Evolutionary conservation across 1,140 invertebrate species (phyloP), one percentile per base, ranked within the genome.

Genomic region (Dinoponera quadriceps): DNA sequence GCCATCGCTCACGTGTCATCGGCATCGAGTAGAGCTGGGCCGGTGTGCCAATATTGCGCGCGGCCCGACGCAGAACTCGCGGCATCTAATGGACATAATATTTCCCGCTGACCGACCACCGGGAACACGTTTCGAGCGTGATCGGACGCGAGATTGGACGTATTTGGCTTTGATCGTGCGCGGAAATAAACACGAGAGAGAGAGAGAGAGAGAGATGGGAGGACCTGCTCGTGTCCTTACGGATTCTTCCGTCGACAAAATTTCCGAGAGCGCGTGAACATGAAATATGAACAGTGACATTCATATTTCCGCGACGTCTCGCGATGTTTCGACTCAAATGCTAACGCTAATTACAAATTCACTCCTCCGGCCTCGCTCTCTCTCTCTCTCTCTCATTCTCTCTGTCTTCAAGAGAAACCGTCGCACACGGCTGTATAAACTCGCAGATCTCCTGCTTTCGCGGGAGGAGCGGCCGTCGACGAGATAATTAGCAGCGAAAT

Each of bases 1-100:
- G 83, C 86, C 87, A 88, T 90, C 89, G 90, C 84, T 91, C 88
- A 91, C 85, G 85, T 91, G 91, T 91, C 90, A 91, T 90, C 88
- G 83, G 83, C 85, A 85, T 88, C 81, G 87, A 88, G 78, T 87
- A 83, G 82, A 88, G 84, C 54, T 29, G 7, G 14, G 73, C 51
- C 73, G 51, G 49, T 62, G 49, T 68, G 73, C 82, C 90, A 91
- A 91, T 80, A 69, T 92, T 89, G 84, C 87, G 74, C 72, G 63
- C 85, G 82, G 84, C 84, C 91, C 90, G 65, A n/a, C n/a, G 82
- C 82, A 84, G 33, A 91, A 91, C 88, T 77, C 72, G 82, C 66
- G 77, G 85, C 71, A 85, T 85, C 88, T 92, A 90, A 92, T 91
- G 87, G 85, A 90, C 89, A 82, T 90, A 89, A 91, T 91, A 92